Percentiles rank a stretch among this genome's conserved stretches.
Evolutionary conservation across 2,113 vertebrate genomes (phyloP).

Genomic region (Pycnonotus jocosus): DNA sequence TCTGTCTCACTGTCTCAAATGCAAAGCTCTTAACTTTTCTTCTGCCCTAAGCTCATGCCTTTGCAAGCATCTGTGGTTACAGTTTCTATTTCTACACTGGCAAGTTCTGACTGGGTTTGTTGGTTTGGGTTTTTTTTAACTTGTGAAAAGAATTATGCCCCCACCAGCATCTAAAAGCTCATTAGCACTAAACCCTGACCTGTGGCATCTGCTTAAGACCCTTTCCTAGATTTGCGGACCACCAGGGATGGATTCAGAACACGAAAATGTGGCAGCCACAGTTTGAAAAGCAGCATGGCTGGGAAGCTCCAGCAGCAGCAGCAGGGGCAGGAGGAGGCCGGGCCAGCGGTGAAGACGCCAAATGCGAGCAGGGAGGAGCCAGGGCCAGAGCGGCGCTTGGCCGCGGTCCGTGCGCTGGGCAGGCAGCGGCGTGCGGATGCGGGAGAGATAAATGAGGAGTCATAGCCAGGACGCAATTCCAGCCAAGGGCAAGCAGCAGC

Average conservation of each 20-base stretch:
- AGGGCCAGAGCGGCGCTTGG: not conserved
- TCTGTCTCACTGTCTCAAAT: not conserved
- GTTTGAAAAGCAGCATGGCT: not conserved
- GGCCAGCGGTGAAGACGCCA: slow-evolving; percentile 17
- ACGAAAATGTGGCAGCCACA: not conserved
- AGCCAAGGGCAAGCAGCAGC: not conserved
- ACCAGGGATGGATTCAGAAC: not conserved
- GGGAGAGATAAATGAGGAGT: not conserved
- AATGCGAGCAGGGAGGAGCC: slow-evolving; percentile 38
- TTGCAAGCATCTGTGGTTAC: not conserved
- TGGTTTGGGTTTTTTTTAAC: not conserved
- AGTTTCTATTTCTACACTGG: not conserved
- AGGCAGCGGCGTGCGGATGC: not conserved
- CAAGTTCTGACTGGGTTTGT: not conserved
- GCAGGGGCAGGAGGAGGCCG: not conserved
- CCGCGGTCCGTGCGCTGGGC: not conserved
- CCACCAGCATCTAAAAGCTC: not conserved
- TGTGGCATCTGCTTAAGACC: not conserved
- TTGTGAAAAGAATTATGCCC: not conserved
- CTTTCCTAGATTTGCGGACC: not conserved
- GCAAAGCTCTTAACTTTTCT: not conserved
- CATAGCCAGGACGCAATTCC: not conserved
- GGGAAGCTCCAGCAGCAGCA: not conserved
- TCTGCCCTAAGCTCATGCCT: not conserved
- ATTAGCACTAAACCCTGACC: not conserved